These are phyloP conservation scores for Myoxocephalus aenaeus DNA, from an alignment of 2,797 vertebrate species.

Conservation along the genomic window DNA sequence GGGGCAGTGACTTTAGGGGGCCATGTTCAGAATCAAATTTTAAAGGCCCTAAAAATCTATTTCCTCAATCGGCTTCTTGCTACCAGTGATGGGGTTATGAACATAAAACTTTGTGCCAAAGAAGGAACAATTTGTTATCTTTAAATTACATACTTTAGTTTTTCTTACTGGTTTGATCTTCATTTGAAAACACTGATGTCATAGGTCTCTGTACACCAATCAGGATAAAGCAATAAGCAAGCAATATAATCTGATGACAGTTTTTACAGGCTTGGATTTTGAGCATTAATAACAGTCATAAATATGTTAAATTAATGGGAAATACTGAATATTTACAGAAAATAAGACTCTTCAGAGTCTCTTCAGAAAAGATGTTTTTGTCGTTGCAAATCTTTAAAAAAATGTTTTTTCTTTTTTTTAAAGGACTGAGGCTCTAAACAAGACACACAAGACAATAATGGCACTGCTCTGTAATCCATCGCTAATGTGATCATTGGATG, in stretches of 20 bases:
- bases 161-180: background rate
- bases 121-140: too few species aligned
- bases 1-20: too few species aligned
- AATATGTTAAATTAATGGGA: background rate
- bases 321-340: background rate
- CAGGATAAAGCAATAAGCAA: background rate
- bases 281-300: background rate
- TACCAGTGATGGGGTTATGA: too few species aligned
- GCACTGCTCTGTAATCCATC: conserved; percentile 67
- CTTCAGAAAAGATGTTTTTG: conserved; percentile 8
- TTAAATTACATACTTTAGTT: too few species aligned
- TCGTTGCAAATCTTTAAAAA: conserved; percentile 7
- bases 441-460: conserved; percentile 74
- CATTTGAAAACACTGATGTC: background rate
- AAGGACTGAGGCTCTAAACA: conserved; percentile 27
- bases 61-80: too few species aligned
- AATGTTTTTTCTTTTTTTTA: background rate
- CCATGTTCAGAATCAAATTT: too few species aligned
- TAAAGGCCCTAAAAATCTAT: too few species aligned
- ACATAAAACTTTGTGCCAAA: too few species aligned
- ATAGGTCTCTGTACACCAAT: background rate
- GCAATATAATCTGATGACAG: background rate
- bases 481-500: conserved; percentile 77
- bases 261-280: background rate
- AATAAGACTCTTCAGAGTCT: background rate